These are phyloP conservation scores for Acanthurus lineatus DNA, from an alignment of 2,797 vertebrate species.

Conservation along the genomic window DNA sequence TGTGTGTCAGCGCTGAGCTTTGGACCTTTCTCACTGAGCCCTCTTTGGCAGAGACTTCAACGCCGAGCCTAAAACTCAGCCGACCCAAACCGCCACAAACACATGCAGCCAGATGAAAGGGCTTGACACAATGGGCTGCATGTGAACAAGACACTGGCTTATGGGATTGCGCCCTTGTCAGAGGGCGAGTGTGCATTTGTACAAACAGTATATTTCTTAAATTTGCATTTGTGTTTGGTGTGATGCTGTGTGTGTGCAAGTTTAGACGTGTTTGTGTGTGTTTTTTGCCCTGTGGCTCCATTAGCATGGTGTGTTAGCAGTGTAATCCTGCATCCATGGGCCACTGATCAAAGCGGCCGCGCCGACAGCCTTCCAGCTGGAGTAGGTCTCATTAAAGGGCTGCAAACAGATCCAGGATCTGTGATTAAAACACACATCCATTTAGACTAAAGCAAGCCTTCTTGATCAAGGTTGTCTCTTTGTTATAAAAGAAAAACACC, in stretches of 20 bases:
- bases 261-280: constrained; percentile 29
- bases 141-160: constrained; percentile 39
- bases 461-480: constrained; percentile 54
- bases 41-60: constrained; percentile 66
- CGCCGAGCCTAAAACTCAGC: constrained; percentile 41
- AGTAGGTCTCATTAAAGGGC: constrained; percentile 72
- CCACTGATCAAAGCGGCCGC: constrained; percentile 76
- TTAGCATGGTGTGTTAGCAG: constrained; percentile 70
- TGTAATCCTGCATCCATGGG: constrained; percentile 68
- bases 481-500: constrained; percentile 51
- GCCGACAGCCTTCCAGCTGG: constrained; percentile 72
- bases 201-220: constrained; percentile 32
- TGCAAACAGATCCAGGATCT: constrained; percentile 53
- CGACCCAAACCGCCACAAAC: constrained; percentile 42
- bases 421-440: constrained; percentile 67
- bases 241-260: neutral
- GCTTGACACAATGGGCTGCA: constrained; percentile 41
- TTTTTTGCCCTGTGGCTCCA: constrained; percentile 57
- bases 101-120: constrained; percentile 48
- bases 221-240: constrained; percentile 44
- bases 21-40: constrained; percentile 68
- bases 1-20: constrained; percentile 67
- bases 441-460: constrained; percentile 39
- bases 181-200: constrained; percentile 15
- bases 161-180: constrained; percentile 40